phyloP scores from a whole-genome alignment of 1,140 invertebrate genomes.

The Zaprionus davidi region DNA sequence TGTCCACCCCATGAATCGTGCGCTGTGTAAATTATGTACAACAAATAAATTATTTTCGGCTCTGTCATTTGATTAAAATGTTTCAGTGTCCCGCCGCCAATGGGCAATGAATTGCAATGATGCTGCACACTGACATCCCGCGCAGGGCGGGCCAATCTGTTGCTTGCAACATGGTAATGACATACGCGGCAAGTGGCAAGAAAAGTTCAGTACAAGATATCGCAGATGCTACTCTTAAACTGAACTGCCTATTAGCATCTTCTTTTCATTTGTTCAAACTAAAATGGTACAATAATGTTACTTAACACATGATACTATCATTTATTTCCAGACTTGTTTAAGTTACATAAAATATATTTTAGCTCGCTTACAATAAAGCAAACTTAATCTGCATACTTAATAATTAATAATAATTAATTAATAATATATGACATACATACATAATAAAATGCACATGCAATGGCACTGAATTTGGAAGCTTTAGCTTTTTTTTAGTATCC shows the following conservation, averaged over 20 bases:
- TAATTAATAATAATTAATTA: neutral
- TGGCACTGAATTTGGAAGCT: neutral
- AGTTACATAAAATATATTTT: too few species aligned
- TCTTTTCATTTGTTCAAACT: too few species aligned
- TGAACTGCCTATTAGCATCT: too few species aligned
- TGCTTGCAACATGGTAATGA: conserved; percentile 26
- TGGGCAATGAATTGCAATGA: conserved; percentile 55
- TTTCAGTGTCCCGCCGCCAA: conserved; percentile 38
- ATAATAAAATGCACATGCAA: neutral
- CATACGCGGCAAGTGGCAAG: neutral
- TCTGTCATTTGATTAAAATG: conserved; percentile 80
- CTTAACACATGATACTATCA: too few species aligned
- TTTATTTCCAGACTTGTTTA: too few species aligned
- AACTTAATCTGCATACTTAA: too few species aligned
- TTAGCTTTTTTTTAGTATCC: neutral
- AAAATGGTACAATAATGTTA: too few species aligned
- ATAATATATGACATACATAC: neutral
- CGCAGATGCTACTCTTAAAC: too few species aligned
- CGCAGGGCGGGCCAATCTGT: conserved; percentile 19
- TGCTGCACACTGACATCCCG: conserved; percentile 3
- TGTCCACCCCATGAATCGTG: conserved; percentile 22
- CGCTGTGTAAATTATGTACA: conserved; percentile 61
- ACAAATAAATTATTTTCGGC: conserved; percentile 73
- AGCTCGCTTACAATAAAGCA: too few species aligned
- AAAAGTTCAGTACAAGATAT: neutral